Conservation (phyloP, 2,797 vertebrate species). For the Coilia nasus region DNA sequence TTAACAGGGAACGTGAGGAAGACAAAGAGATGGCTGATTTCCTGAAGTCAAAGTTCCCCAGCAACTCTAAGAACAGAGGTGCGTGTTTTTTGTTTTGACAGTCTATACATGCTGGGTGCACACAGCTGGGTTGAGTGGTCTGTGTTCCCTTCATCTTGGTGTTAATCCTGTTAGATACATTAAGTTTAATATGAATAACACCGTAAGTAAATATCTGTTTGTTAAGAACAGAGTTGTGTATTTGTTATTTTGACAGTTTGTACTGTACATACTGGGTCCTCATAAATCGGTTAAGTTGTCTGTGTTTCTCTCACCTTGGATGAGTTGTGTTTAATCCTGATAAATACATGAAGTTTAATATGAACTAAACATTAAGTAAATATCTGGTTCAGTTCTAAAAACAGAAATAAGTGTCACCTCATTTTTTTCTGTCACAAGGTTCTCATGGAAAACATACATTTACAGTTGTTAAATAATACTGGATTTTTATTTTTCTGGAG, state of each 20-base stretch:
- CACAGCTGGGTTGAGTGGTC: too few species aligned
- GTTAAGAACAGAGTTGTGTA: too few species aligned
- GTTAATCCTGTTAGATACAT: too few species aligned
- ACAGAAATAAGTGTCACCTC: background rate
- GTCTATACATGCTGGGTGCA: background rate
- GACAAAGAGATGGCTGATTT: slow-evolving; percentile 92
- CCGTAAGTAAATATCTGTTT: too few species aligned
- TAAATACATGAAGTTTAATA: too few species aligned
- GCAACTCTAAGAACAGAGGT: slow-evolving; percentile 78
- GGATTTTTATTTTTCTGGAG: background rate
- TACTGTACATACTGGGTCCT: too few species aligned
- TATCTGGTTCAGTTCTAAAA: background rate
- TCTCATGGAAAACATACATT: background rate
- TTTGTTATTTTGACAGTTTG: too few species aligned
- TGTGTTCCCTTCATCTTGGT: too few species aligned
- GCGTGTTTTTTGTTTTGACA: slow-evolving; percentile 28
- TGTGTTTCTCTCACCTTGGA: background rate
- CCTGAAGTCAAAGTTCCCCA: slow-evolving; percentile 83
- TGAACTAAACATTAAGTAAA: too few species aligned
- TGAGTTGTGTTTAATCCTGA: background rate
- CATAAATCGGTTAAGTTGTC: too few species aligned
- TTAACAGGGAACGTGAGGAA: slow-evolving; percentile 84
- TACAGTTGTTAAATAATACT: background rate
- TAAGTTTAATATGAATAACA: too few species aligned
- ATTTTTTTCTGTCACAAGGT: background rate